Evolutionary conservation across 2,888 invertebrate species (phyloP), one percentile per base, ranked within the genome.

Genomic region (Drosophila niveifrons): DNA sequence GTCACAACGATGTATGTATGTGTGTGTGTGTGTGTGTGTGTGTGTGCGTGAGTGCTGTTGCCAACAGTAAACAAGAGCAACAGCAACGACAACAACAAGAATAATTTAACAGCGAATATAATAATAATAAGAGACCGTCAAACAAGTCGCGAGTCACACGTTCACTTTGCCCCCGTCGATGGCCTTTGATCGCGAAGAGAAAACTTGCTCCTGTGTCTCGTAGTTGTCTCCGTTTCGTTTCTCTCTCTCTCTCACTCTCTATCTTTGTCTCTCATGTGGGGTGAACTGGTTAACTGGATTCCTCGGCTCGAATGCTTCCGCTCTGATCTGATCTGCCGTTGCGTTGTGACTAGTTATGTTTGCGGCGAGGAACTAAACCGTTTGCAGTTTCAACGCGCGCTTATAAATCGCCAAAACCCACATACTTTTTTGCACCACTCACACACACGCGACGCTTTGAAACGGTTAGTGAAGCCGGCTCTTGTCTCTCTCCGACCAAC

Each of bases 301-400:
- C 69, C 69, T 73, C 62, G 72, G 55, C 47, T 61, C 59, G 53
- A 29, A 68, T 67, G 72, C 65, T 75, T 80, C 75, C 79, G 77
- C 70, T 82, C 62, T 46, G 50, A 41, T 36, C 36, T 9, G 31
- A 31, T 31, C 31, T 31, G 50, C 11, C 11, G 34, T 34, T 28
- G 52, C 77, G 79, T 84, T 82, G 88, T 84, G 90, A 90, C 90
- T 90, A 90, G 91, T 87, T 89, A 84, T 89, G 89, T 90, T 90
- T 90, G 86, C 89, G 83, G 89, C 88, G 90, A 90, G 90, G 90
- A 90, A 90, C 90, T 90, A 90, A 90, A 90, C 91, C 86, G 88
- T 74, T 80, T 82, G 79, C 78, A 83, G 89, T 78, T 75, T 77
- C 82, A 78, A 59, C 80, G 72, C 80, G 72, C 66, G 82, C 84